Base-by-base conservation (phyloP, 2,113 vertebrate species). In the Peromyscus maniculatus region DNA sequence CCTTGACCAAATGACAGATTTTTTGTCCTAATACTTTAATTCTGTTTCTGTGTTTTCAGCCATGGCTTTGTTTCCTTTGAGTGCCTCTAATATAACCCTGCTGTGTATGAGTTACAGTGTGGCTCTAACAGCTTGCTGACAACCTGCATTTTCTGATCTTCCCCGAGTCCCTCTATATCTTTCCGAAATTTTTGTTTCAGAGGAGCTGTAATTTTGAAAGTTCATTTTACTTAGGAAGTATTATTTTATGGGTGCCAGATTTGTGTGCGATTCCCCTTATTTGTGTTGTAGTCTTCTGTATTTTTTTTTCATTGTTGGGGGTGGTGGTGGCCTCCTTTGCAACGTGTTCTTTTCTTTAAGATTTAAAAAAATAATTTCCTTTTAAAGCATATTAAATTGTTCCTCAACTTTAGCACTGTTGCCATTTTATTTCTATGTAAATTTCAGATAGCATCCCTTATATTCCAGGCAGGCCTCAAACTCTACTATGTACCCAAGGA, bases 161-260 rank as follows among this genome's bases (percentile, higher is more conserved):
- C 31, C 52, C 74, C 43, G 57, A 89, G 67, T 94, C 57, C 28
- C 77, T n/a, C 43, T 24, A 0, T 75, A 52, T 91, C 46, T 69
- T 95, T 4, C 69, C 31, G 91, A n/a, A 91, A 71, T 28, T 94
- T n/a, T 95, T 94, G 9, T 74, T 93, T 91, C 59, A 74, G n/a
- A 77, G 16, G 19, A 12, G 19, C 49, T 46, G 31, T 75, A 59
- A 55, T 84, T 87, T 97, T 92, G 24, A 86, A 92, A 83, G 72
- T 94, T 74, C 19, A 87, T 87, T 72, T 74, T n/a, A 39, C 22
- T 26, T 15, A 96, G 59, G 57, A 72, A 95, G 33, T 39, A 66
- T 6, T 13, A 8, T 90, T 39, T 83, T 43, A 36, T 59, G 71
- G 24, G 33, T 71, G 39, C 15, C 59, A 24, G 39, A 92, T 13